Conservation (phyloP, 2,113 vertebrate genomes). For the Seriola aureovittata region DNA sequence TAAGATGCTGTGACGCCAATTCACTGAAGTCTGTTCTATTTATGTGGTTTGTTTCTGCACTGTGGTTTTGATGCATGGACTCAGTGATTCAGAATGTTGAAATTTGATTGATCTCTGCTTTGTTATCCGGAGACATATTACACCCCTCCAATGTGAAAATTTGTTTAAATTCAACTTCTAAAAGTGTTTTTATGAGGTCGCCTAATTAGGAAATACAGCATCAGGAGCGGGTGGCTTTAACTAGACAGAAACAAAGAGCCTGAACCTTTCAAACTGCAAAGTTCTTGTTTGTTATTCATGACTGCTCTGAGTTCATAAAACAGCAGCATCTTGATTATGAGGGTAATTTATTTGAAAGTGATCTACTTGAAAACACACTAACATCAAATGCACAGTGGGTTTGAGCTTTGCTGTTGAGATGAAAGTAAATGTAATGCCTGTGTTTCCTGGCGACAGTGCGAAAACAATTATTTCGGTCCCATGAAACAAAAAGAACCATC, state of each 20-base stretch:
- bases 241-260: neutral
- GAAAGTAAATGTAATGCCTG: neutral
- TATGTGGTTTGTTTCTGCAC: constrained; percentile 68
- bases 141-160: neutral
- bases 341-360: neutral
- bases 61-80: constrained; percentile 57
- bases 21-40: constrained; percentile 48
- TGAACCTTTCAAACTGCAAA: neutral
- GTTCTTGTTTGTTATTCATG: neutral
- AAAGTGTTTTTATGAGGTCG: neutral
- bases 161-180: neutral
- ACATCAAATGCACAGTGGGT: neutral
- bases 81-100: constrained; percentile 35
- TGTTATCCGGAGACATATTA: constrained; percentile 7
- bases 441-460: constrained; percentile 8
- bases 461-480: neutral
- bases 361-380: neutral
- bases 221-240: neutral
- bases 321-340: constrained; percentile 2
- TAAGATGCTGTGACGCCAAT: constrained; percentile 49
- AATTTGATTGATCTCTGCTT: constrained; percentile 46
- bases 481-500: neutral
- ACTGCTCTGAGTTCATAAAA: neutral
- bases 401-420: neutral
- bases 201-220: neutral